Evolutionary conservation across 2,797 vertebrate species (phyloP).

Genomic region (Myotis planiceps): DNA sequence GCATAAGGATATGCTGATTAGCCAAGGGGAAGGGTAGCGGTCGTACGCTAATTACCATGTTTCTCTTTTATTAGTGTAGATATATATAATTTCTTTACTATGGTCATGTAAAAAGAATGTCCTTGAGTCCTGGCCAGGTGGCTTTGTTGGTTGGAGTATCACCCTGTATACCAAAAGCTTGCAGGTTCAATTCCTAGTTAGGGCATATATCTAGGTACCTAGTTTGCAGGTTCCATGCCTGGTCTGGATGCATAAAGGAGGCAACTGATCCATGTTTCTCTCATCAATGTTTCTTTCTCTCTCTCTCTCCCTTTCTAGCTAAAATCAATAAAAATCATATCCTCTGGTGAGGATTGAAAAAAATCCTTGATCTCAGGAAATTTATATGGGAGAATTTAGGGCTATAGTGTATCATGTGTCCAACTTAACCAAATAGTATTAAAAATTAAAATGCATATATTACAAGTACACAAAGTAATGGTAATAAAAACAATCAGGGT

Average conservation of each 20-base stretch:
- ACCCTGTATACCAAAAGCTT: not conserved
- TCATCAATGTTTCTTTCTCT: not conserved
- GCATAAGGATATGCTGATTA: too few relatives aligned
- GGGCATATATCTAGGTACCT: not conserved
- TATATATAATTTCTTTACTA: not conserved
- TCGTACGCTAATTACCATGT: too few relatives aligned
- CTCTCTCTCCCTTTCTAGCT: not conserved
- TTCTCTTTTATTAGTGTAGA: too few relatives aligned
- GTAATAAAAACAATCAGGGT: not conserved
- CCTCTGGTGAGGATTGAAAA: not conserved
- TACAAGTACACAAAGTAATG: not conserved
- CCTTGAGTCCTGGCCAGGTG: not conserved
- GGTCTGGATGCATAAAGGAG: not conserved
- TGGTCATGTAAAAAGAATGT: not conserved
- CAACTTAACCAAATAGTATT: not conserved
- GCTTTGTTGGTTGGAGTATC: not conserved
- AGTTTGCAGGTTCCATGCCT: not conserved
- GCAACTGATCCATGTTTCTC: not conserved
- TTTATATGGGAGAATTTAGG: not conserved
- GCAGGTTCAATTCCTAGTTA: not conserved
- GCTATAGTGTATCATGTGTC: not conserved
- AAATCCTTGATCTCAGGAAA: not conserved
- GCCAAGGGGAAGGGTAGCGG: too few relatives aligned
- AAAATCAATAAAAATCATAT: not conserved
- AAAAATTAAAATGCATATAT: not conserved